Evolutionary conservation across 2,113 vertebrate genomes (phyloP).

Genomic region (Brachirus orientalis): DNA sequence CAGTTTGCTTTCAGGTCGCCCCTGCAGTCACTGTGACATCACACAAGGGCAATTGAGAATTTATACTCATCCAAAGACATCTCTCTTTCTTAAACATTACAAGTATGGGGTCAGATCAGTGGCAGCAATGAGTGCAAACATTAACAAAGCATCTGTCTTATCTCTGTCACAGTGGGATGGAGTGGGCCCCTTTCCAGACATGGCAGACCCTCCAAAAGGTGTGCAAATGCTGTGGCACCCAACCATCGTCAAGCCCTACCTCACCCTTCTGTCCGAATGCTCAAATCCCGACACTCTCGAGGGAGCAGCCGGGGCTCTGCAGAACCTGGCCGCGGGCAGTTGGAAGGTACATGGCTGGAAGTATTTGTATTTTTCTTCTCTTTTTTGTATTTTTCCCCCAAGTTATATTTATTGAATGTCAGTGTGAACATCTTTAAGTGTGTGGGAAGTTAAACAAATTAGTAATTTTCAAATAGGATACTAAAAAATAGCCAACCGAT

Average conservation of each 20-base stretch:
- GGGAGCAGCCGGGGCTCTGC: constrained; percentile 96
- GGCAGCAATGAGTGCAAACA: neutral
- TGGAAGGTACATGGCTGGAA: constrained; percentile 94
- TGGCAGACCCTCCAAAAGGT: constrained; percentile 95
- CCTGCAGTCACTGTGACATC: neutral
- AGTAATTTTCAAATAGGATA: neutral
- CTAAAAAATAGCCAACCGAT: neutral
- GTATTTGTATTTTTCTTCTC: neutral
- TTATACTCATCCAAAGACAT: neutral
- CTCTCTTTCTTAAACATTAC: constrained; percentile 2
- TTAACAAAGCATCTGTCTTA: constrained; percentile 1
- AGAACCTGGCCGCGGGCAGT: constrained; percentile 98
- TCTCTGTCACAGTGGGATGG: constrained; percentile 91
- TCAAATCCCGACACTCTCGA: constrained; percentile 98
- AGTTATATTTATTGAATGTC: neutral
- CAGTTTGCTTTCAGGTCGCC: neutral
- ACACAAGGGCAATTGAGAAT: neutral
- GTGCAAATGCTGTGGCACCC: constrained; percentile 99
- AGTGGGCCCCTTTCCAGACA: constrained; percentile 95
- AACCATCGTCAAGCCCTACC: constrained; percentile 99
- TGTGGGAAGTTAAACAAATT: neutral
- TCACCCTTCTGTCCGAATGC: constrained; percentile 99
- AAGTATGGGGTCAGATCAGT: neutral
- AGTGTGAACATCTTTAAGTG: neutral
- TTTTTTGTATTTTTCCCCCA: neutral